phyloP scores from a whole-genome alignment of 2,113 vertebrate genomes.

The Myotis yumanensis region DNA sequence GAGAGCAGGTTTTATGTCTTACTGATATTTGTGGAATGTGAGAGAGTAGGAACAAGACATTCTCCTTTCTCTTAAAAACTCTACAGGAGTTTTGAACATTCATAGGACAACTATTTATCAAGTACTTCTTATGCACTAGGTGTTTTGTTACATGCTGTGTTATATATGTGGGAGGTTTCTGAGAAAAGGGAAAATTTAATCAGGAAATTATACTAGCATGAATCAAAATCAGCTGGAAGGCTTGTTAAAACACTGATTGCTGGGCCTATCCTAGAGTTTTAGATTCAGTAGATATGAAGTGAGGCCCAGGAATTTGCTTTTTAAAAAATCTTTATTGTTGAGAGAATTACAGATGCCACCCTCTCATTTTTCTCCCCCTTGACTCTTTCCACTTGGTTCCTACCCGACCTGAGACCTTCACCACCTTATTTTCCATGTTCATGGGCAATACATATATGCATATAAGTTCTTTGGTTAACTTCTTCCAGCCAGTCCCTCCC shows the following conservation, averaged over 20 bases:
- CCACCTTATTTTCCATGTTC: no score
- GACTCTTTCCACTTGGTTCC: no score
- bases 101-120: background rate
- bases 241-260: background rate
- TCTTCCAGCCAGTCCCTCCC: no score
- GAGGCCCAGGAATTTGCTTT: background rate
- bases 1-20: background rate
- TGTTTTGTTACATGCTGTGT: background rate
- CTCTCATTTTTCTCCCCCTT: no score
- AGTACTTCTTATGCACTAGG: background rate
- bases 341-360: no score
- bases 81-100: background rate
- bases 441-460: no score
- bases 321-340: background rate
- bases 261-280: background rate
- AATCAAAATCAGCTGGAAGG: background rate
- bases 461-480: no score
- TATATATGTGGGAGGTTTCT: background rate
- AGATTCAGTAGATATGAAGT: background rate
- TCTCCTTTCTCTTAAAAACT: slow-evolving; percentile 16
- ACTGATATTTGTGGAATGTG: background rate
- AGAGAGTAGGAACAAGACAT: background rate
- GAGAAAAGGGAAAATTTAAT: background rate
- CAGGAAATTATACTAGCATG: background rate
- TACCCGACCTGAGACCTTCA: no score